A percentile compares a stretch with the other conserved stretches of the same genome.
Evolutionary conservation across 2,113 vertebrate species (phyloP).

Genomic region (Tamias sibiricus): DNA sequence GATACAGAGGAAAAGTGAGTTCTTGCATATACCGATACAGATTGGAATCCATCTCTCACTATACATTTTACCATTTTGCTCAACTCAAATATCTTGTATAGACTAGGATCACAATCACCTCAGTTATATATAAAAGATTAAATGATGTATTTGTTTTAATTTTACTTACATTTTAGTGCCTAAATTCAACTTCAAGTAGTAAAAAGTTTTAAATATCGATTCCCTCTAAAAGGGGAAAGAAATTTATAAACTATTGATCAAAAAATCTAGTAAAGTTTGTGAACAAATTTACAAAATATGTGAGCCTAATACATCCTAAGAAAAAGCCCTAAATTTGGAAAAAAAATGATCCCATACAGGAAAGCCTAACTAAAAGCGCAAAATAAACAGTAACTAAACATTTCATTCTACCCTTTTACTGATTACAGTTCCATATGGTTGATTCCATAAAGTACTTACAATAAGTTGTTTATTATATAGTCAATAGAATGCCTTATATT

Average conservation of each 20-base stretch:
- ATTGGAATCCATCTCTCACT: background rate
- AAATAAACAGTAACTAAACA: background rate
- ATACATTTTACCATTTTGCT: background rate
- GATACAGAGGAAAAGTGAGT: background rate
- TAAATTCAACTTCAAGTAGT: background rate
- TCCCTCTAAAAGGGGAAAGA: background rate
- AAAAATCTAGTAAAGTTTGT: slow-evolving; percentile 8
- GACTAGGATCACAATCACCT: background rate
- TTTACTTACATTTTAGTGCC: background rate
- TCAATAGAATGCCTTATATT: background rate
- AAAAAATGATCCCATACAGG: background rate
- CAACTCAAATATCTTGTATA: background rate
- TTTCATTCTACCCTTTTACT: background rate
- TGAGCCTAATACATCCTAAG: background rate
- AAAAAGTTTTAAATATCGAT: background rate
- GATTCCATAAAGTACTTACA: background rate
- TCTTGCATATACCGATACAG: background rate
- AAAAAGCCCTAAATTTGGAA: background rate
- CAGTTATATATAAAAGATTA: background rate
- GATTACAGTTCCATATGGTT: background rate
- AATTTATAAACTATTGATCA: slow-evolving; percentile 12
- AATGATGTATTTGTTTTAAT: background rate
- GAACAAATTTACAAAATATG: background rate
- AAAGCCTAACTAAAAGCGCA: background rate
- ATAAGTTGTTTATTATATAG: background rate